Evolutionary conservation across 2,888 invertebrate species (phyloP).

Genomic region (Parnassius apollo): DNA sequence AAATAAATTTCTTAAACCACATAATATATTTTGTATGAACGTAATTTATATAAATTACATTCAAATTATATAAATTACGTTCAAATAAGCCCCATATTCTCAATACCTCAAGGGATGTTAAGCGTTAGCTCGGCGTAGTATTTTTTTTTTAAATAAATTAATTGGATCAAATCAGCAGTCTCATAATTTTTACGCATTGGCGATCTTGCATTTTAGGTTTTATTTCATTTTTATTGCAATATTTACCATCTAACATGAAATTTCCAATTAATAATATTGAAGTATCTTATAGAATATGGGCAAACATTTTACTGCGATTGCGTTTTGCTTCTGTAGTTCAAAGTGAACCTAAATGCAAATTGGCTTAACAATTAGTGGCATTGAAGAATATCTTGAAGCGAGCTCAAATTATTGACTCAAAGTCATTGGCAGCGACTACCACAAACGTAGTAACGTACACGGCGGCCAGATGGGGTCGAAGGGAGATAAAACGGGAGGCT

Average conservation of each 20-base stretch:
- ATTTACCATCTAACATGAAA: too few species aligned
- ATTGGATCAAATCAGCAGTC: too few species aligned
- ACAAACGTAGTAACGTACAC: constrained; percentile 53
- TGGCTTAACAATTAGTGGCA: constrained; percentile 63
- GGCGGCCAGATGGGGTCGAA: constrained; percentile 74
- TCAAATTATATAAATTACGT: too few species aligned
- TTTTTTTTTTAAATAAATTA: too few species aligned
- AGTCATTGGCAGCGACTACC: constrained; percentile 69
- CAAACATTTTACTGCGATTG: constrained; percentile 31
- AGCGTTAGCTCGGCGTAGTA: too few species aligned
- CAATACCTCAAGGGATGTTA: too few species aligned
- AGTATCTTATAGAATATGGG: constrained; percentile 34
- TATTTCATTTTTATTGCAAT: constrained; percentile 15
- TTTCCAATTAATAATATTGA: not conserved
- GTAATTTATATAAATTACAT: too few species aligned
- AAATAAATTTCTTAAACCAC: too few species aligned
- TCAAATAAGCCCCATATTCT: too few species aligned
- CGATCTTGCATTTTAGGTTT: constrained; percentile 12
- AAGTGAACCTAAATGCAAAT: constrained; percentile 45
- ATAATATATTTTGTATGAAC: too few species aligned
- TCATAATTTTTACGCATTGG: too few species aligned
- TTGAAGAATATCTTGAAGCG: constrained; percentile 56
- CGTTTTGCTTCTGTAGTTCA: constrained; percentile 33
- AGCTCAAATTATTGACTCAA: constrained; percentile 74
- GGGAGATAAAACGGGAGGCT: constrained; percentile 77